A percentile compares a stretch with the other conserved stretches of the same genome.
These are phyloP conservation scores for Calyptomena viridis DNA, from an alignment of 2,113 vertebrate genomes.

Conservation along the genomic window DNA sequence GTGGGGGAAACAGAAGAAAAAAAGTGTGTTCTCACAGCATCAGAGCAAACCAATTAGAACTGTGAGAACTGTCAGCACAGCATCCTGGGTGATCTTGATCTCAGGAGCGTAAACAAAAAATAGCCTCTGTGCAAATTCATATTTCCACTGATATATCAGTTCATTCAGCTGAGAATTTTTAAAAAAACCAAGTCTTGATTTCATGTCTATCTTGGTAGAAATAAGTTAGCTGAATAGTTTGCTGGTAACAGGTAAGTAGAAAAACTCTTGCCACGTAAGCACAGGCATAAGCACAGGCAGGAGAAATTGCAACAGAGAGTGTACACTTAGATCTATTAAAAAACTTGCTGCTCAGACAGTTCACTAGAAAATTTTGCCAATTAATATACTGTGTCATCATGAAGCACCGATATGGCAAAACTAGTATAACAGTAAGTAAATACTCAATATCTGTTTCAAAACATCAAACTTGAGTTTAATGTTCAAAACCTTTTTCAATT, in stretches of 20 bases:
- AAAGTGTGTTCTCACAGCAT: neutral
- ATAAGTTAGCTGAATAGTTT: neutral
- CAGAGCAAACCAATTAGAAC: neutral
- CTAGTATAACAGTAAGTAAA: neutral
- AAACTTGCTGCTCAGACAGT: slow-evolving; percentile 12
- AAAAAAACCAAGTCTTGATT: neutral
- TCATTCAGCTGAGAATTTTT: neutral
- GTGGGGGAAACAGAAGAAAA: neutral
- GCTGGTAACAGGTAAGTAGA: neutral
- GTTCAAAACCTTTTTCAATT: neutral
- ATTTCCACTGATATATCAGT: neutral
- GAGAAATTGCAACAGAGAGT: neutral
- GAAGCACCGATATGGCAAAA: neutral
- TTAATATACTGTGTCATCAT: neutral
- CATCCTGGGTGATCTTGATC: neutral
- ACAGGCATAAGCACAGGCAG: neutral
- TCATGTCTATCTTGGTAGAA: neutral
- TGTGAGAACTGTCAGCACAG: neutral
- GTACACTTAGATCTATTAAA: neutral
- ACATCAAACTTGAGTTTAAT: neutral
- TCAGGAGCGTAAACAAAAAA: neutral
- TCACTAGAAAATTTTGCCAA: slow-evolving; percentile 20
- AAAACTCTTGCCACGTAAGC: slow-evolving; percentile 26
- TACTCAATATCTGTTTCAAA: neutral
- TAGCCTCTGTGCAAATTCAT: neutral